Evolutionary conservation across 2,113 vertebrate genomes (phyloP).

Genomic region (Gasterosteus nipponicus): DNA sequence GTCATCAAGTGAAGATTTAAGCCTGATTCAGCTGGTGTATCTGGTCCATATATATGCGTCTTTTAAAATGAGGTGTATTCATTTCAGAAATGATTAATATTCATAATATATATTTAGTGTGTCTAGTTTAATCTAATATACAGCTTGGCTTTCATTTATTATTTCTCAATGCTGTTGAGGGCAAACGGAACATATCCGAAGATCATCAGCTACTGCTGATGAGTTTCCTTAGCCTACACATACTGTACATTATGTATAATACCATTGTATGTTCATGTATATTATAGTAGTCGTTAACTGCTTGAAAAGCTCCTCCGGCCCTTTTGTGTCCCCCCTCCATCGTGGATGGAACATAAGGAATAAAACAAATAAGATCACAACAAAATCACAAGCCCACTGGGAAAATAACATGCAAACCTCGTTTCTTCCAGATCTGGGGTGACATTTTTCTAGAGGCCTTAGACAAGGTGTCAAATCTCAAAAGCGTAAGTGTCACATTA

Average conservation of each 20-base stretch:
- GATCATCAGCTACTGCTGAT: background rate
- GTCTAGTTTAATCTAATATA: background rate
- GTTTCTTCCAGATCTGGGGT: background rate
- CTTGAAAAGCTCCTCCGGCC: background rate
- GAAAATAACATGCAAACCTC: background rate
- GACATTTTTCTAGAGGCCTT: background rate
- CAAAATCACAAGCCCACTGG: background rate
- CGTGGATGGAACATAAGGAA: background rate
- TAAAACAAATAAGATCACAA: background rate
- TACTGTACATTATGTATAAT: slow-evolving; percentile 3
- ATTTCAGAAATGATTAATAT: too few species aligned
- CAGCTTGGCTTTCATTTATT: background rate
- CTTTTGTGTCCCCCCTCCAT: background rate
- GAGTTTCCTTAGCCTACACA: slow-evolving; percentile 3
- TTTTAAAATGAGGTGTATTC: too few species aligned
- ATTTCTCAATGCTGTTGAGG: background rate
- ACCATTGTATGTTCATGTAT: background rate
- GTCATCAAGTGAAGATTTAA: too few species aligned
- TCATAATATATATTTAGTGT: background rate
- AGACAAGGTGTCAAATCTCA: background rate
- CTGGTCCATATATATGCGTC: too few species aligned
- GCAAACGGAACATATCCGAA: background rate
- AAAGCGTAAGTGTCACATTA: background rate
- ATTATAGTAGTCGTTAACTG: slow-evolving; percentile 14
- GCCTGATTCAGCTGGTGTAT: too few species aligned